These are phyloP conservation scores for Oophaga pumilio DNA, from an alignment of 2,113 vertebrate genomes.

Conservation along the genomic window DNA sequence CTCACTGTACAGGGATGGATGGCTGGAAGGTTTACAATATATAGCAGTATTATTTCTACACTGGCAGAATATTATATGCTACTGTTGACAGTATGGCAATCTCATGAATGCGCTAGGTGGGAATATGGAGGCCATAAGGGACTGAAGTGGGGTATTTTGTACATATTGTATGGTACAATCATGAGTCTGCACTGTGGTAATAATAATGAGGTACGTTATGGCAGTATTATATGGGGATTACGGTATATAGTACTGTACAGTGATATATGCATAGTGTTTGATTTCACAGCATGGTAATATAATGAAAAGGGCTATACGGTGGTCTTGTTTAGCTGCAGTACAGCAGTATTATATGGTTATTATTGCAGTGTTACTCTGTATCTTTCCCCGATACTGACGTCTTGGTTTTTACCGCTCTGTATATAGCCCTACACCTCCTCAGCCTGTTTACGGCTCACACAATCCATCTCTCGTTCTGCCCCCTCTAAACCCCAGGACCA, in stretches of 20 bases:
- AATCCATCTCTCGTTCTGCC: background rate
- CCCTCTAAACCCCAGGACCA: background rate
- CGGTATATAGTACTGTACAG: background rate
- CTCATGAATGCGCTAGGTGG: background rate
- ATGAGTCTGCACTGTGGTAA: background rate
- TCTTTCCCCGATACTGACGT: background rate
- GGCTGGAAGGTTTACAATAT: background rate
- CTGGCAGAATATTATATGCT: background rate
- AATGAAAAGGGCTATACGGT: background rate
- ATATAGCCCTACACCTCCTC: background rate
- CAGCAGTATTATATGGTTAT: background rate
- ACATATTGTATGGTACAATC: background rate
- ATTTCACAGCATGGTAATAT: background rate
- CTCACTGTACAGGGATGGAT: too few species aligned
- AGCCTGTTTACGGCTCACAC: background rate
- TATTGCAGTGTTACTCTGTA: background rate
- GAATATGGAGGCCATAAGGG: background rate
- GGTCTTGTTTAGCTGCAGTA: background rate
- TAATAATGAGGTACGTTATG: background rate
- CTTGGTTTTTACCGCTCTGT: background rate
- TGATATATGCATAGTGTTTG: background rate
- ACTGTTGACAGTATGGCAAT: background rate
- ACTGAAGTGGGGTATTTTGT: too few species aligned
- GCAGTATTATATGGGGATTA: background rate
- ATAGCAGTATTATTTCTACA: background rate